phyloP scores from a whole-genome alignment of 2,797 vertebrate genomes.

The Crotalus adamanteus region DNA sequence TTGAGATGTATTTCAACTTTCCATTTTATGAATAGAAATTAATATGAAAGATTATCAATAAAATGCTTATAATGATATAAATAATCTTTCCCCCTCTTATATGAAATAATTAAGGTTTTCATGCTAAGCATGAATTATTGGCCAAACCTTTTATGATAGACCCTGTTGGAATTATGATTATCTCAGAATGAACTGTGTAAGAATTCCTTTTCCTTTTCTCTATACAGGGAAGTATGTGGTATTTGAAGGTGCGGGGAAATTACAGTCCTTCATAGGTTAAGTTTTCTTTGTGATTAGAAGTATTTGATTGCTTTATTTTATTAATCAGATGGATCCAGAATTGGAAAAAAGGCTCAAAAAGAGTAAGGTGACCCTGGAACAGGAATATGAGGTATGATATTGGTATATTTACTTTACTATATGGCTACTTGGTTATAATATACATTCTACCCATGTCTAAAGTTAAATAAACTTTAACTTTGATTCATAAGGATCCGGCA shows the following conservation, averaged over 20 bases:
- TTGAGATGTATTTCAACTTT: background rate
- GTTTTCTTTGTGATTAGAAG: background rate
- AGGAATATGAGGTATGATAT: slow-evolving; percentile 85
- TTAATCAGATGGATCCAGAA: slow-evolving; percentile 85
- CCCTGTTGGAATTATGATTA: background rate
- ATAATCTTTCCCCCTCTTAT: background rate
- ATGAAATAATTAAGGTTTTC: background rate
- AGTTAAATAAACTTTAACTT: slow-evolving; percentile 65
- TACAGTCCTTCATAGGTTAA: background rate
- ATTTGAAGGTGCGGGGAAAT: background rate
- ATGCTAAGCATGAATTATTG: background rate
- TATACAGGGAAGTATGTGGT: background rate
- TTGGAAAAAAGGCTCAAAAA: slow-evolving; percentile 82
- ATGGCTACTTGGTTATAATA: slow-evolving; percentile 45
- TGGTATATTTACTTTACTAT: slow-evolving; percentile 52
- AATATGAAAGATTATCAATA: background rate
- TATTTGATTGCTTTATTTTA: slow-evolving; percentile 31
- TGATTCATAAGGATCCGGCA: slow-evolving; percentile 50
- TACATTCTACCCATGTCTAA: slow-evolving; percentile 57
- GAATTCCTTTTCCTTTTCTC: background rate
- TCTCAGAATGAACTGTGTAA: background rate
- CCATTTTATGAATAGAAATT: background rate
- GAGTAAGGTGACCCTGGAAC: slow-evolving; percentile 80
- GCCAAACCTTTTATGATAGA: background rate
- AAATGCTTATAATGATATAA: background rate